Evolutionary conservation across 2,888 invertebrate species (phyloP).

Genomic region (Griposia aprilina): DNA sequence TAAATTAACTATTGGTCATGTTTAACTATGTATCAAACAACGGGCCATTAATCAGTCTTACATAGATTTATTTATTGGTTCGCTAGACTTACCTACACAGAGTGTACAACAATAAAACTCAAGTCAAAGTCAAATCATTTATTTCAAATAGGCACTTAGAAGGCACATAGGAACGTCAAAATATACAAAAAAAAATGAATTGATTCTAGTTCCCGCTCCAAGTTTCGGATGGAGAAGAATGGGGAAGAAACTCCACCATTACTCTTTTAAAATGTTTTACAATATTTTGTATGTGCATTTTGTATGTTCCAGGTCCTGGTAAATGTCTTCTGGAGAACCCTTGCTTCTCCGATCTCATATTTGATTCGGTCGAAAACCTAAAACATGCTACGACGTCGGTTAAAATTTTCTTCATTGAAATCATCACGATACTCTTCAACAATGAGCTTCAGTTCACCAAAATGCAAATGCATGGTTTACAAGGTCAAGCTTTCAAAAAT

Average conservation of each 20-base stretch:
- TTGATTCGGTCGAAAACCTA: slow-evolving; percentile 64
- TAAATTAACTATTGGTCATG: no score
- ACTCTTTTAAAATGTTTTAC: no score
- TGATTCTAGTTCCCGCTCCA: no score
- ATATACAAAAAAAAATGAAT: no score
- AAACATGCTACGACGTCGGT: slow-evolving; percentile 64
- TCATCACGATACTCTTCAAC: slow-evolving; percentile 68
- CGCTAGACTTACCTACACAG: not conserved
- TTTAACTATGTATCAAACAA: no score
- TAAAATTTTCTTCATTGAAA: slow-evolving; percentile 69
- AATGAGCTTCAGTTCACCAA: slow-evolving; percentile 75
- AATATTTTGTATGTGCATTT: not conserved
- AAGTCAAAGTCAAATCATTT: no score
- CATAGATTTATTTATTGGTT: not conserved
- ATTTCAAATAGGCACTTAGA: no score
- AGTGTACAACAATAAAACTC: not conserved
- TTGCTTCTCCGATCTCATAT: slow-evolving; percentile 72
- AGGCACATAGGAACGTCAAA: no score
- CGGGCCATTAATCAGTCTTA: not conserved
- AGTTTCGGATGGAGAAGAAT: no score
- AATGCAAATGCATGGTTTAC: slow-evolving; percentile 66
- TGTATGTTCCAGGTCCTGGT: slow-evolving; percentile 69
- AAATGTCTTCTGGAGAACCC: slow-evolving; percentile 70
- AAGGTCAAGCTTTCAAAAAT: slow-evolving; percentile 49
- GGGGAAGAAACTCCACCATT: no score